Conservation (phyloP, 1,140 invertebrate species). For the Prorops nasuta region DNA sequence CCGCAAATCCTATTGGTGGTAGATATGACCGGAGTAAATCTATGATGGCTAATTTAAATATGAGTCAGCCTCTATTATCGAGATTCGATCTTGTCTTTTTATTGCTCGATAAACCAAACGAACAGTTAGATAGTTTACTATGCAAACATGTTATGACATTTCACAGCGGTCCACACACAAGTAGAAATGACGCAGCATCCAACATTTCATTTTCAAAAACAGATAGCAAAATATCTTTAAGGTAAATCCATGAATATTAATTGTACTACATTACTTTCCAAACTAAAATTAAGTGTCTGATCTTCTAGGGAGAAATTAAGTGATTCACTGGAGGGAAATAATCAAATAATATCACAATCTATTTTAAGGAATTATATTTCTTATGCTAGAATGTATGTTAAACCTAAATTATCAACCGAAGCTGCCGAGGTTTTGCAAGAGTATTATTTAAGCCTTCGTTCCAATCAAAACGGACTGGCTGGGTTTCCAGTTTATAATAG, state of each 20-base stretch:
- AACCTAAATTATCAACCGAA: conserved; percentile 71
- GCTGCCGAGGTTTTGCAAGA: conserved; percentile 71
- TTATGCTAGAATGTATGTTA: conserved; percentile 87
- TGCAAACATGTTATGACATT: conserved; percentile 80
- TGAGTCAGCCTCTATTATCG: conserved; percentile 81
- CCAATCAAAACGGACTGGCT: conserved; percentile 60
- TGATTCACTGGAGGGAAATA: conserved; percentile 58
- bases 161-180: conserved; percentile 57
- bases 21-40: conserved; percentile 87
- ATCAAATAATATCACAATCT: conserved; percentile 72
- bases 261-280: too few relatives aligned
- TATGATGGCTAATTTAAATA: conserved; percentile 86
- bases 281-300: too few relatives aligned
- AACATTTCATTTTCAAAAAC: conserved; percentile 6
- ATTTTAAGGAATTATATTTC: conserved; percentile 87
- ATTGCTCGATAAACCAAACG: conserved; percentile 79
- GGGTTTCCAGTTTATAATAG: conserved; percentile 76
- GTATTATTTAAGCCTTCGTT: conserved; percentile 81
- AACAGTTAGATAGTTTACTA: conserved; percentile 72
- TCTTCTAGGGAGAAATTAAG: conserved; percentile 64
- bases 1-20: conserved; percentile 87
- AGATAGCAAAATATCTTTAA: too few relatives aligned
- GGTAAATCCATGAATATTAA: too few relatives aligned
- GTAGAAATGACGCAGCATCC: conserved; percentile 9
- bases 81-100: conserved; percentile 94